Base-by-base conservation (phyloP, 2,113 vertebrate species). In the Brachionichthys hirsutus region DNA sequence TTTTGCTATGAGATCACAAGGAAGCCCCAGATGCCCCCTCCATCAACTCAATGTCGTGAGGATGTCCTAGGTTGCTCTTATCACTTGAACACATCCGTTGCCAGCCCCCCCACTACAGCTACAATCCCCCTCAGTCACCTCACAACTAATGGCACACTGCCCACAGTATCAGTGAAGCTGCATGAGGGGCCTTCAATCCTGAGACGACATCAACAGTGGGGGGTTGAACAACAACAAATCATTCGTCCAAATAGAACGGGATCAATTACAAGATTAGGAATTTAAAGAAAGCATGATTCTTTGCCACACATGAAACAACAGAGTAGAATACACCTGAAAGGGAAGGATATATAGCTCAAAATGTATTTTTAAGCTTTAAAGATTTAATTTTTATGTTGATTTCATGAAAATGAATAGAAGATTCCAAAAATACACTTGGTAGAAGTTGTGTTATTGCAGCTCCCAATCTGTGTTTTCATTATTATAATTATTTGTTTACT, bases 21-120 rank as follows among this genome's bases (percentile, higher is more conserved):
- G 30, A 45, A 60, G 15, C 12, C 66, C 59, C 56, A 75, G 59
- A 65, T 64, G 47, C 38, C 45, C 38, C 48, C 50, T 81, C 48
- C 55, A 74, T 81, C 75, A 71, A 69, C 36, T 71, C 13, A 41
- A 36, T 60, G 67, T 30, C 40, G 50, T 46, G 7, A 67, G 54
- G 67, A 40, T 74, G 70, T 62, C 54, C 67, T 57, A 65, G 58
- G 61, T 70, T 53, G 57, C 64, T 52, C 73, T 85, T 81, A 83
- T 83, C 80, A 60, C 61, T 57, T 51, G 36, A 72, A 72, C 80
- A 78, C 69, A 60, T 75, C 50, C 40, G 19, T 57, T 64, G 54
- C 66, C 70, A 71, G 63, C n/a, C 46, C 38, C 46, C 38, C 34
- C 54, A 20, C 59, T 30, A 30, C 24, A 35, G 61, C 73, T 60